phyloP scores from a whole-genome alignment of 2,113 vertebrate genomes.

The Vireo altiloquus region DNA sequence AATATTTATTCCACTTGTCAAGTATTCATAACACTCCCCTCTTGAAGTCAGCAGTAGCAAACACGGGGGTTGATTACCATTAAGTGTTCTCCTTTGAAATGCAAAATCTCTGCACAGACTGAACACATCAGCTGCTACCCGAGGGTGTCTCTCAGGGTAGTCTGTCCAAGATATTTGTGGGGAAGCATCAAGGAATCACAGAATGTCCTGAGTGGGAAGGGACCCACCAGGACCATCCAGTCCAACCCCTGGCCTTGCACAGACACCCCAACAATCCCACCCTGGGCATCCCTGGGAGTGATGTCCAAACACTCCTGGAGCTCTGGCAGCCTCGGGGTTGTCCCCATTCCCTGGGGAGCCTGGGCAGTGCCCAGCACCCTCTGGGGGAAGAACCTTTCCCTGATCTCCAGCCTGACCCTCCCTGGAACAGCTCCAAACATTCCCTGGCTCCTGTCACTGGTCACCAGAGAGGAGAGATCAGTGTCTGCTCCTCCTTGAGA shows the following conservation, averaged over 20 bases:
- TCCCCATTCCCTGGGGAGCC: neutral
- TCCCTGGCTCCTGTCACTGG: neutral
- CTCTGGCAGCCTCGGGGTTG: neutral
- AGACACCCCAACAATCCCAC: neutral
- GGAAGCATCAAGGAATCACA: neutral
- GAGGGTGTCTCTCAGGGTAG: neutral
- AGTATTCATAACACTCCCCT: neutral
- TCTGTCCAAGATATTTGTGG: neutral
- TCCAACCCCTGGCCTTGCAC: rapidly evolving
- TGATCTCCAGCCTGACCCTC: rapidly evolving
- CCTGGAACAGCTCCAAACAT: rapidly evolving
- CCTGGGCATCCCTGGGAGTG: rapidly evolving
- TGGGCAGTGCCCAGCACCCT: neutral
- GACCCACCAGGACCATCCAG: rapidly evolving
- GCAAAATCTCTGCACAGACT: neutral
- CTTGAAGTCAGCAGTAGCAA: neutral
- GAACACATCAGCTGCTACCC: neutral
- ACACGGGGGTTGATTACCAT: neutral
- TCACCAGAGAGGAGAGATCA: neutral
- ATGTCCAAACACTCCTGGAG: rapidly evolving
- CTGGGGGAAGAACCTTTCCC: neutral
- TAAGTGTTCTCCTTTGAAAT: neutral
- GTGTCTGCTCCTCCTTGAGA: neutral
- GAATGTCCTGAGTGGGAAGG: neutral
- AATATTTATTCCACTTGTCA: neutral